Evolutionary conservation across 1,140 invertebrate species (phyloP), one percentile per base, ranked within the genome.

Genomic region (Antheraea pernyi): DNA sequence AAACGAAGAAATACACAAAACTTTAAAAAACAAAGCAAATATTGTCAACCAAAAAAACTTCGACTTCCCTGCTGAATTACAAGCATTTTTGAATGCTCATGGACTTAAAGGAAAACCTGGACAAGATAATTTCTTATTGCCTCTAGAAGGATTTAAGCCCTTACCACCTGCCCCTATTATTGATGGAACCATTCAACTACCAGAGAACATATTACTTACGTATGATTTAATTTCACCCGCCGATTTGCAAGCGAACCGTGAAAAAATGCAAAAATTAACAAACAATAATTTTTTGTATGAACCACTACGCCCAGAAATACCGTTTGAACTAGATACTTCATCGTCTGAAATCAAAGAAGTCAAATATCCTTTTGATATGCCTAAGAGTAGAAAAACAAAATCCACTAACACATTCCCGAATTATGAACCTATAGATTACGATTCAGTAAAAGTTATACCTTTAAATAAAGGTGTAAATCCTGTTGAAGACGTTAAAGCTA

Each of bases 371-470:
- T 80, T 83, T 65, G 85, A 89, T 69, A 73, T 91, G 70, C 89
- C 89, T 37, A 85, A 85, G 64, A 79, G 70, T 7, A 81, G 81
- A 67, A 84, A 81, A 77, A 77, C 82, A 5, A 91, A 91, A 78
- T 77, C 84, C 18, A 65, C 78, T 10, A 80, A 69, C 53, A 48
- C 72, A 16, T 67, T 73, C 30, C 75, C 75, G 18, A 85, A 82
- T 69, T 91, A 84, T 69, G 84, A 86, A 16, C 90, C 87, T 0
- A 81, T 90, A 30, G 87, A 91, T 74, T 92, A 92, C 19, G 90
- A 92, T 65, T 78, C 90, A 36, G 68, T 92, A 0, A 90, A 88
- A 85, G 88, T 92, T 16, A 92, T 92, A 76, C 90, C 90, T 37
- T 76, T 91, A 63, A 79, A 82, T 18, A 72, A 85, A 77, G 89